Evolutionary conservation across 2,113 vertebrate species (phyloP), one percentile per base, ranked within the genome.

Genomic region (Ageneiosus marmoratus): DNA sequence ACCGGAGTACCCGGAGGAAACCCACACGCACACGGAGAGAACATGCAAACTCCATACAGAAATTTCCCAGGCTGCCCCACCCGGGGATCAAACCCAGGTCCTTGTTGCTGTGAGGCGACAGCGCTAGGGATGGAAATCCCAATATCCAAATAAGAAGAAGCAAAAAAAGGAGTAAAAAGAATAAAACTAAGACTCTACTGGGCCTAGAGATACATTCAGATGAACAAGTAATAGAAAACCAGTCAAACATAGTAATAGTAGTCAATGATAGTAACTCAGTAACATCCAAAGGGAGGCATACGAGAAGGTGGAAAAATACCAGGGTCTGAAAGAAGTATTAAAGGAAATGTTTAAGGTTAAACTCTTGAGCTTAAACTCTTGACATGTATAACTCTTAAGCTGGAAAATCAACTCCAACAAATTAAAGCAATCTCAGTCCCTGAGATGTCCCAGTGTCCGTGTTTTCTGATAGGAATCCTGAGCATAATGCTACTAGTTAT

Each of bases 341-440:
- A 76, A 76, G 73, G 34, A 76, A 55, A 76, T 37, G 29, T 76
- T 76, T 37, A 76, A 55, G 73, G 73, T 76, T 55, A 55, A 76
- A 76, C 29, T 34, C 50, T 55, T 37, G 29, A 55, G 73, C 50
- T 76, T 4, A 41, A 41, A 5, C 3, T 41, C 37, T 24, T 51
- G 29, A 13, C 37, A 5, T 53, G 29, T 53, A 5, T 76, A 29
- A 55, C 50, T 50, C 29, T 29, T 55, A 75, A 76, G 13, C 16
- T 55, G 29, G 22, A 55, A 55, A 15, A 74, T 74, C 48, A 20
- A 11, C 27, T 74, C 15, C 48, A 18, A 22, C 8, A 22, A 29
- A 76, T 76, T 55, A 37, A 29, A 76, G 10, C 50, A 55, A 16
- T 73, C 24, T 50, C 69, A 73, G 50, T 53, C 27, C 50, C n/a